Evolutionary conservation across 2,113 vertebrate genomes (phyloP).

Genomic region (Candoia aspera): DNA sequence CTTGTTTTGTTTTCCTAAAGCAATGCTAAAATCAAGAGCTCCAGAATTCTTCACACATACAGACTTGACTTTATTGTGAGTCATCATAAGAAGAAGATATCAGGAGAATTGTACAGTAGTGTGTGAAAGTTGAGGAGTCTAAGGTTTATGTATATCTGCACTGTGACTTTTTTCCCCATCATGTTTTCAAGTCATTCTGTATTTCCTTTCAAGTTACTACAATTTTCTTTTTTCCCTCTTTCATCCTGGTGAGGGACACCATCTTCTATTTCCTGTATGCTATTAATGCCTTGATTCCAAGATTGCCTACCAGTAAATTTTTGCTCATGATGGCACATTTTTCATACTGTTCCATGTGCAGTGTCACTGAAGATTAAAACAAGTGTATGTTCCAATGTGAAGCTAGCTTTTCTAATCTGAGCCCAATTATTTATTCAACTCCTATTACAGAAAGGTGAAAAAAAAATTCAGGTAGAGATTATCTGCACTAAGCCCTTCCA

Average conservation of each 20-base stretch:
- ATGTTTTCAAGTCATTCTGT: not conserved
- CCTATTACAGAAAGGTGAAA: not conserved
- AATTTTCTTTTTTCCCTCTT: not conserved
- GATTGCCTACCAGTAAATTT: not conserved
- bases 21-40: slow-evolving; percentile 14
- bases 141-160: slow-evolving; percentile 21
- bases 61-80: slow-evolving; percentile 5
- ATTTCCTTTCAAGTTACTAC: slow-evolving; percentile 8
- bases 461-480: not conserved
- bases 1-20: slow-evolving; percentile 26
- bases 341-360: not conserved
- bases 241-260: not conserved
- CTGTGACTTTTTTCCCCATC: not conserved
- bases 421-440: not conserved
- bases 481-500: not conserved
- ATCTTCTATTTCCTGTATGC: slow-evolving; percentile 3
- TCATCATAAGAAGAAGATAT: slow-evolving; percentile 19
- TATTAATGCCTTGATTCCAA: slow-evolving; percentile 15
- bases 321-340: not conserved
- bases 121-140: slow-evolving; percentile 17
- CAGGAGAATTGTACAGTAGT: not conserved
- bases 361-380: not conserved
- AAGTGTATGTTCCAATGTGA: not conserved
- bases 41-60: slow-evolving; percentile 37
- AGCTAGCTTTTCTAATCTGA: not conserved